phyloP scores from a whole-genome alignment of 1,140 invertebrate species.

The Nymphalis io region DNA sequence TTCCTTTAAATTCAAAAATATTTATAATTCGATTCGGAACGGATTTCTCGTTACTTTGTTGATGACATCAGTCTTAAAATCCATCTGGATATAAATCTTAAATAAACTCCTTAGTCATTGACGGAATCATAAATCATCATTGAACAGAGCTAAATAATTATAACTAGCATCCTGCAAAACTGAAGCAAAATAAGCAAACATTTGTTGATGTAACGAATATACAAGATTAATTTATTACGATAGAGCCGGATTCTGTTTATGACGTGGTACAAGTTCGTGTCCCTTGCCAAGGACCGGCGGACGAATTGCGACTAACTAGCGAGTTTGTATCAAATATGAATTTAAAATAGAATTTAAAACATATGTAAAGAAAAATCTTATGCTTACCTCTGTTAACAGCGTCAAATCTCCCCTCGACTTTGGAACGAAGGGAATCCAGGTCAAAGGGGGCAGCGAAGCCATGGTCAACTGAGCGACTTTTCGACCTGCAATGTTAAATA shows the following conservation, averaged over 20 bases:
- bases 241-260: conserved; percentile 23
- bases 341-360: background rate
- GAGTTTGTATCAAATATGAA: too few species aligned
- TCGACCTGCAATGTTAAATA: conserved; percentile 85
- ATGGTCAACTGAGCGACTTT: conserved; percentile 93
- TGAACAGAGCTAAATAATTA: conserved; percentile 45
- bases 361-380: background rate
- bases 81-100: conserved; percentile 36
- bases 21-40: conserved; percentile 11
- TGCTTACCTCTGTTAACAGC: conserved; percentile 83
- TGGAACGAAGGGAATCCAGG: conserved; percentile 89
- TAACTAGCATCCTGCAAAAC: conserved; percentile 31
- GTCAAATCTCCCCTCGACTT: conserved; percentile 91
- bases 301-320: background rate
- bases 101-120: conserved; percentile 41
- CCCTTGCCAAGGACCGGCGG: background rate
- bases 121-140: conserved; percentile 41
- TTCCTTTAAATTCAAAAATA: background rate
- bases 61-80: conserved; percentile 37
- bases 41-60: conserved; percentile 23
- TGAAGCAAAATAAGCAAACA: conserved; percentile 21
- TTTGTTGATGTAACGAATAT: conserved; percentile 9
- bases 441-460: conserved; percentile 90
- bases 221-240: conserved; percentile 8
- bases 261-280: conserved; percentile 5